Evolutionary conservation across 1,140 invertebrate genomes (phyloP), one percentile per base, ranked within the genome.

Genomic region (Drosophila watanabei): DNA sequence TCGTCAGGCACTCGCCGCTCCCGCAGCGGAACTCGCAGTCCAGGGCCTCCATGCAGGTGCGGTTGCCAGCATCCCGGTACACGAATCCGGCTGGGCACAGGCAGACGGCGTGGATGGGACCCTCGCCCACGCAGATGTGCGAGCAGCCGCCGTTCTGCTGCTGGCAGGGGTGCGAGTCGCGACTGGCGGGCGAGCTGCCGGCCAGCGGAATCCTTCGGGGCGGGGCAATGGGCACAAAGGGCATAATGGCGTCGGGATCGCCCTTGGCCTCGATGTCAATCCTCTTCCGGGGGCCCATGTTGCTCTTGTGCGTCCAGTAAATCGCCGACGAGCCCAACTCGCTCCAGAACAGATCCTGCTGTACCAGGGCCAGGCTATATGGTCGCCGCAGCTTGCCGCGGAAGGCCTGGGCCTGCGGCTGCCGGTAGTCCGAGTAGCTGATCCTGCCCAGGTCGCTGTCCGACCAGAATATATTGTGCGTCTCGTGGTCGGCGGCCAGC

Each of bases 91-190:
- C 75, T 1, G 96, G 95, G 82, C 96, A 97, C 1, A 95, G 92
- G 70, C 96, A 96, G 2, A 93, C 75, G 79, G 92, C 62, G 4
- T 11, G 56, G 80, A 61, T 73, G 28, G 77, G 73, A 5, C 82
- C 75, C 28, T 73, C 70, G 49, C 87, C 93, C 0, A 95, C 93
- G 69, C 97, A 98, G 13, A 97, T 90, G 88, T 97, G 96, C 16
- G 96, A 95, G 84, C 97, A 98, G 14, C 95, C 95, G 28, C 96
- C 95, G 80, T 97, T 96, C 20, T 94, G 92, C 18, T 92, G 88
- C 39, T 94, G 94, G 84, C 96, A 97, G 0, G 94, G 94, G 89
- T 97, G 95, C 5, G 92, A 73, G 0, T 70, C 60, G 0, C 52
- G 24, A 3, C 61, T 64, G 0, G 62, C 68, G 0, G 75, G 68